Conservation (phyloP, 2,113 vertebrate species). For the Leucopsar rothschildi region DNA sequence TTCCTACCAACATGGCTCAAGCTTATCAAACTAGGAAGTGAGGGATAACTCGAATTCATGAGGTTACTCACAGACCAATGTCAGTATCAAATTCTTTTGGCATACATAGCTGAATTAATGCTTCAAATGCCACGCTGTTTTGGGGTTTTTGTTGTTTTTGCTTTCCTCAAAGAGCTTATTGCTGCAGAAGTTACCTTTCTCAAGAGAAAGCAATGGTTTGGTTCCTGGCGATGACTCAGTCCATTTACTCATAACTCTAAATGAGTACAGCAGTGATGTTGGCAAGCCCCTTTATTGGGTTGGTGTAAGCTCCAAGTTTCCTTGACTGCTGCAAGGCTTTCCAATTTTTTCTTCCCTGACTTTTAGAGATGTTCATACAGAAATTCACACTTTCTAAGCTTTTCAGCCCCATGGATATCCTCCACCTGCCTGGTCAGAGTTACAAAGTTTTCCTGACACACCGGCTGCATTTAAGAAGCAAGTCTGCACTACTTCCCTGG, state of each 20-base stretch:
- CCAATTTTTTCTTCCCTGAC: constrained; percentile 13
- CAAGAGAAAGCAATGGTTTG: constrained; percentile 28
- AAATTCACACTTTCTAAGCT: constrained; percentile 57
- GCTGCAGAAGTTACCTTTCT: constrained; percentile 53
- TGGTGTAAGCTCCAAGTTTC: constrained; percentile 52
- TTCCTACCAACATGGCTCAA: constrained; percentile 11
- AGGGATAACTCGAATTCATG: not conserved
- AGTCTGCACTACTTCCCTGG: not conserved
- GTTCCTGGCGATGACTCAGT: constrained; percentile 52
- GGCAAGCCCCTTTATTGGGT: constrained; percentile 56
- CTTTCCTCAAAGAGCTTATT: not conserved
- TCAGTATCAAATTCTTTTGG: not conserved
- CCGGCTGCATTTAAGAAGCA: not conserved
- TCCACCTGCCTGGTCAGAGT: constrained; percentile 2
- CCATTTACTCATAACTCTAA: constrained; percentile 58
- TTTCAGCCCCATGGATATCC: not conserved
- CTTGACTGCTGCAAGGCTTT: constrained; percentile 56
- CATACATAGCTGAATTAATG: not conserved
- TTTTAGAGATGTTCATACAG: constrained; percentile 38
- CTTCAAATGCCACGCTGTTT: constrained; percentile 27
- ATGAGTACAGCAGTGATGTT: constrained; percentile 54
- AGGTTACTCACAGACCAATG: not conserved
- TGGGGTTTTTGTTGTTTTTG: not conserved
- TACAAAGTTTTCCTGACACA: not conserved
- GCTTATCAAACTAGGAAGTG: constrained; percentile 37